phyloP scores from a whole-genome alignment of 2,113 vertebrate species.

The Ia io region DNA sequence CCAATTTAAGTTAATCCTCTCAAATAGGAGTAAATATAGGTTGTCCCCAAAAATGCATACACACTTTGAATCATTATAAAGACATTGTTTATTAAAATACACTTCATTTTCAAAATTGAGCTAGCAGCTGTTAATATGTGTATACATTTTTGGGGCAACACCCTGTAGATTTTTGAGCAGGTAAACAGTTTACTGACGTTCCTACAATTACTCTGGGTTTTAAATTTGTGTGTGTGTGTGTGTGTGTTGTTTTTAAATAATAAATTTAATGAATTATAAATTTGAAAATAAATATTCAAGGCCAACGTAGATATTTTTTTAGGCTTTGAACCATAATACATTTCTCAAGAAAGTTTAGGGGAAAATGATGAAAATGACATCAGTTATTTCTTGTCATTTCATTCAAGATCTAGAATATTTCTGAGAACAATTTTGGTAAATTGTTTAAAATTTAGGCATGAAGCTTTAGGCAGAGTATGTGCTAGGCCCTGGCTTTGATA shows the following conservation, averaged over 20 bases:
- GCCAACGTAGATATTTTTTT: background rate
- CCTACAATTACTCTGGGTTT: background rate
- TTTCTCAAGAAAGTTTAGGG: background rate
- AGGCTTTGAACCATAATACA: background rate
- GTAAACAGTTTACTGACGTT: background rate
- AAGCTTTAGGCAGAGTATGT: background rate
- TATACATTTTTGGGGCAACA: no score
- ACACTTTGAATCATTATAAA: no score
- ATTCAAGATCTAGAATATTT: background rate
- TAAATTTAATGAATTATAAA: background rate
- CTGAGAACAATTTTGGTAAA: background rate
- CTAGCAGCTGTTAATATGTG: no score
- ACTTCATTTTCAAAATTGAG: no score
- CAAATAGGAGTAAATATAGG: background rate
- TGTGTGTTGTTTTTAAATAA: background rate
- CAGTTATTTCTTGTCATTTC: background rate
- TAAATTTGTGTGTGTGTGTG: background rate
- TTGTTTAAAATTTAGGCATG: background rate
- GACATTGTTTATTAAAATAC: no score
- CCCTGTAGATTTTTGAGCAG: background rate
- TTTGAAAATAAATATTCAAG: constrained; percentile 9
- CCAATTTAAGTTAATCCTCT: background rate
- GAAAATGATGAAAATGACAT: background rate
- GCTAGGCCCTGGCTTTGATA: background rate
- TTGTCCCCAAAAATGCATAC: no score